Evolutionary conservation across 2,797 vertebrate genomes (phyloP).

Genomic region (Melopsittacus undulatus): DNA sequence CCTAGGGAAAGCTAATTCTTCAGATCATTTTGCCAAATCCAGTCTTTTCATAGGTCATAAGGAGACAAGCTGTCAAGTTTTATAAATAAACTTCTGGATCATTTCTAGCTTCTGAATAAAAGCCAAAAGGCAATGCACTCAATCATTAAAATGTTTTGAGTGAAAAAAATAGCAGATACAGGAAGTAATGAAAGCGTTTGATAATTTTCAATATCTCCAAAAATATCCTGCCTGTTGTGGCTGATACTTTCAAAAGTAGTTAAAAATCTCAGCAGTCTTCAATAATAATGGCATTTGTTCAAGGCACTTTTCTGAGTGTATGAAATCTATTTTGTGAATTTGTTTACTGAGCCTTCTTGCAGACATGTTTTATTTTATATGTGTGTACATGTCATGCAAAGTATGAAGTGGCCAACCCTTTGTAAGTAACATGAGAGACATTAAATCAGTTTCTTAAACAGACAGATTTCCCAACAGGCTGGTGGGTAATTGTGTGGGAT

Average conservation of each 20-base stretch:
- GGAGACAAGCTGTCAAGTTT: conserved; percentile 14
- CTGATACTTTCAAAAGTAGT: background rate
- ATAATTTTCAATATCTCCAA: background rate
- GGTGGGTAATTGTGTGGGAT: background rate
- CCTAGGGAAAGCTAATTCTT: conserved; percentile 24
- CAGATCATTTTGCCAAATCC: conserved; percentile 7
- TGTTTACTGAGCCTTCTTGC: background rate
- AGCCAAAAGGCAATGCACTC: conserved; percentile 16
- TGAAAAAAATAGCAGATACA: background rate
- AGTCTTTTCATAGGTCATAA: background rate
- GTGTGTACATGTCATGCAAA: background rate
- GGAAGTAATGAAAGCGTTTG: conserved; percentile 25
- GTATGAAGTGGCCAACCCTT: background rate
- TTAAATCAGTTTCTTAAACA: background rate
- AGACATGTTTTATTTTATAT: background rate
- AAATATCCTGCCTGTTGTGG: background rate
- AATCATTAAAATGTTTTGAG: conserved; percentile 12
- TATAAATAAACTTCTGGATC: conserved; percentile 40
- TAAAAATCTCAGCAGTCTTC: background rate
- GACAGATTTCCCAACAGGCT: background rate
- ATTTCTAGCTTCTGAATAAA: conserved; percentile 34
- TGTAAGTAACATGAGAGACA: background rate
- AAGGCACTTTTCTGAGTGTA: background rate
- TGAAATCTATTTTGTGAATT: background rate
- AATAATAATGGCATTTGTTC: background rate